These are phyloP conservation scores for Nyctalus aviator DNA, from an alignment of 2,797 vertebrate species.

Conservation along the genomic window DNA sequence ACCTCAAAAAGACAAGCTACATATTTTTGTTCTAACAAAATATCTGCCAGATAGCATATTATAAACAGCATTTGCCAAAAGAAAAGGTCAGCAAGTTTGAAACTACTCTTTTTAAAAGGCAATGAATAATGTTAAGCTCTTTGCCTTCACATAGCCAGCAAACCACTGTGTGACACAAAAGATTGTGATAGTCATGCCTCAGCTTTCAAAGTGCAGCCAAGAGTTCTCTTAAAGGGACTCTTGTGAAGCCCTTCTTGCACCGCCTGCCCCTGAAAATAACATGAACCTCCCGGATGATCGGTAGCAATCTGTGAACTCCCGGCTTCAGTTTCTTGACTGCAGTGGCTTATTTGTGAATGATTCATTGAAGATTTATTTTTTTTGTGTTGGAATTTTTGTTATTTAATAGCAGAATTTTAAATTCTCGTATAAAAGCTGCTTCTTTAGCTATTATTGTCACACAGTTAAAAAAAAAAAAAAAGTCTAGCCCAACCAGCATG, in stretches of 20 bases:
- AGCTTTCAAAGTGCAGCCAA: not conserved
- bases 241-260: not conserved
- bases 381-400: slow-evolving; percentile 1
- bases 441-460: not conserved
- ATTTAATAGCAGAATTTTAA: slow-evolving; percentile 37
- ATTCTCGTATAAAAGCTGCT: not conserved
- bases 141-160: not conserved
- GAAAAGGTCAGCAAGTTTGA: not conserved
- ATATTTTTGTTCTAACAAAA: not conserved
- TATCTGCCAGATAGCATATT: not conserved
- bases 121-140: not conserved
- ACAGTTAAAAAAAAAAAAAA: not conserved
- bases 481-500: too few species aligned
- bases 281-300: not conserved
- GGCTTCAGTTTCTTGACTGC: not conserved
- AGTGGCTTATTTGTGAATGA: not conserved
- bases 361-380: not conserved
- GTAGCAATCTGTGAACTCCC: not conserved
- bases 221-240: not conserved
- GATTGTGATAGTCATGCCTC: not conserved
- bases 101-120: not conserved
- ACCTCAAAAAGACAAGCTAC: not conserved
- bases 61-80: not conserved
- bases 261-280: not conserved
- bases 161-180: not conserved